Conservation (phyloP, 2,888 invertebrate genomes). For the Perizoma flavofasciatum region DNA sequence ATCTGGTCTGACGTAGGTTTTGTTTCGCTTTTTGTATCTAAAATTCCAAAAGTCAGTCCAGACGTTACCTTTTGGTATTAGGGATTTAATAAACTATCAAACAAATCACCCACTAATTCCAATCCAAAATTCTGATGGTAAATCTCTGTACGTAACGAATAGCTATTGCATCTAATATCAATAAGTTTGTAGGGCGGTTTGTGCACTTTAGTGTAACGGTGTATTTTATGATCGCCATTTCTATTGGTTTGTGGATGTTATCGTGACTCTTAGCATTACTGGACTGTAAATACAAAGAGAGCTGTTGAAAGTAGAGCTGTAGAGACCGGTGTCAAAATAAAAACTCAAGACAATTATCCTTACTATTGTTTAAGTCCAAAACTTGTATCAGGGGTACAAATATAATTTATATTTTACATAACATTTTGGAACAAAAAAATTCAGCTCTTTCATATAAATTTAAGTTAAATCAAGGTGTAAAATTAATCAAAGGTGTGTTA, state of each 20-base stretch:
- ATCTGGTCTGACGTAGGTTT: too few relatives aligned
- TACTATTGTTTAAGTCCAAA: too few relatives aligned
- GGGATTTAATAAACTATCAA: neutral
- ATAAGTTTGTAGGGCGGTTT: conserved; percentile 28
- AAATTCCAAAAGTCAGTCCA: too few relatives aligned
- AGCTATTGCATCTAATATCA: conserved; percentile 34
- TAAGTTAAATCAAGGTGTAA: too few relatives aligned
- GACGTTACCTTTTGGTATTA: too few relatives aligned
- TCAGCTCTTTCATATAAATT: too few relatives aligned
- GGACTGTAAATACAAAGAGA: neutral
- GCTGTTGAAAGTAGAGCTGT: neutral
- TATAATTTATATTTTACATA: too few relatives aligned
- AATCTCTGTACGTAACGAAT: conserved; percentile 23
- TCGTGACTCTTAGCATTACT: conserved; percentile 1
- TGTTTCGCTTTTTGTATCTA: too few relatives aligned
- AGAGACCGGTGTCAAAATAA: neutral
- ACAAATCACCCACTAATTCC: neutral
- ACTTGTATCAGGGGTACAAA: too few relatives aligned
- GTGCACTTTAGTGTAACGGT: conserved; percentile 28
- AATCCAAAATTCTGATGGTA: conserved; percentile 6
- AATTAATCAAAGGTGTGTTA: too few relatives aligned
- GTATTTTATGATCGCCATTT: conserved; percentile 28
- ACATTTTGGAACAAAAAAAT: too few relatives aligned
- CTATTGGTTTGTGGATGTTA: conserved; percentile 25
- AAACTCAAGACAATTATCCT: too few relatives aligned